These are phyloP conservation scores for Hydractinia echinata DNA, from an alignment of 30 jellyfish, hydroid and myxozoan species.

Conservation along the genomic window DNA sequence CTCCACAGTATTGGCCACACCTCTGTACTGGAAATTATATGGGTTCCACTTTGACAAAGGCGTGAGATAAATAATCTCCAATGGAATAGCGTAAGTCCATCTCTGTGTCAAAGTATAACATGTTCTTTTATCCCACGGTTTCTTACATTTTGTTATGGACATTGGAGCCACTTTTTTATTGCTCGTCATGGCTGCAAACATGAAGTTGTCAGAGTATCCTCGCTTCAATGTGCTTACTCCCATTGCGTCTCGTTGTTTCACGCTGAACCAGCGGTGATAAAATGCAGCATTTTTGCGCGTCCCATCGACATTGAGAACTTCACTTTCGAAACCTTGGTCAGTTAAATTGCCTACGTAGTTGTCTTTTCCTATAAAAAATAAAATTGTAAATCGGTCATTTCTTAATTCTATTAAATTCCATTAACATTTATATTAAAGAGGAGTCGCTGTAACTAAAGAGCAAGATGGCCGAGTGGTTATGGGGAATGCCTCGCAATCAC, in stretches of 20 bases:
- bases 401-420: too few relatives aligned
- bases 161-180: conserved; percentile 44
- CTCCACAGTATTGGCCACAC: not conserved
- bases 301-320: conserved; percentile 22
- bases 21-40: conserved; percentile 43
- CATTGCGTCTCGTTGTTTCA: conserved; percentile 62
- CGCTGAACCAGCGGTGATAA: conserved; percentile 32
- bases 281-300: conserved; percentile 13
- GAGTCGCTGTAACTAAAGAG: too few relatives aligned
- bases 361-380: not conserved
- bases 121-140: not conserved
- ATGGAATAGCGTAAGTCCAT: conserved; percentile 76
- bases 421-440: too few relatives aligned
- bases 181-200: conserved; percentile 62
- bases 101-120: conserved; percentile 46
- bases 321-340: conserved; percentile 21
- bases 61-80: conserved; percentile 65
- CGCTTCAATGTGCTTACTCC: conserved; percentile 35
- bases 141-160: conserved; percentile 10
- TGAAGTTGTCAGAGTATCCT: conserved; percentile 54
- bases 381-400: too few relatives aligned
- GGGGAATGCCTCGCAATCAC: too few relatives aligned
- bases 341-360: conserved; percentile 9
- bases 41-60: conserved; percentile 76
- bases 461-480: too few relatives aligned